These are phyloP conservation scores for Platichthys flesus DNA, from an alignment of 2,113 vertebrate species.

Conservation along the genomic window DNA sequence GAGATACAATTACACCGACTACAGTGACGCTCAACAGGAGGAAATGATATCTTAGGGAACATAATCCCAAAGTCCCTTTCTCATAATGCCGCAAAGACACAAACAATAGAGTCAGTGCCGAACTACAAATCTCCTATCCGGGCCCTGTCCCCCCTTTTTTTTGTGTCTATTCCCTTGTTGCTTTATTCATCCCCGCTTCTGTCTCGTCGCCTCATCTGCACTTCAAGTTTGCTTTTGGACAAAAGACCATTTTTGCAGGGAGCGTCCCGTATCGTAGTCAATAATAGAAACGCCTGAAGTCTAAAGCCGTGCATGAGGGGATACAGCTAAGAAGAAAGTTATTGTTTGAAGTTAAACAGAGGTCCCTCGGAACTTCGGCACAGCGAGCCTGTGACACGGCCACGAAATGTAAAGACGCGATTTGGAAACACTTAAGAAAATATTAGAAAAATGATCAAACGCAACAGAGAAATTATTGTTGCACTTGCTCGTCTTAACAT, in stretches of 20 bases:
- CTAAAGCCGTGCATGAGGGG: background rate
- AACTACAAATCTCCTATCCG: constrained; percentile 29
- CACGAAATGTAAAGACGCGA: background rate
- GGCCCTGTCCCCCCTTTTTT: background rate
- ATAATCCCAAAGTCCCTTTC: constrained; percentile 44
- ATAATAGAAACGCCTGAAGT: constrained; percentile 22
- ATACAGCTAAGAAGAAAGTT: background rate
- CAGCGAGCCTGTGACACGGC: background rate
- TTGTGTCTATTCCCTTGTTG: background rate
- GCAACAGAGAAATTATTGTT: background rate
- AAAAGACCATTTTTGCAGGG: constrained; percentile 31
- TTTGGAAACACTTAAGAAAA: background rate
- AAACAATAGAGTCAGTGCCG: constrained; percentile 24
- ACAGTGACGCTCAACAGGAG: constrained; percentile 10
- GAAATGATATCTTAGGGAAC: constrained; percentile 28
- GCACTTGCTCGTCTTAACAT: background rate
- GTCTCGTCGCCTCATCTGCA: constrained; percentile 17
- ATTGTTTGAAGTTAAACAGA: background rate
- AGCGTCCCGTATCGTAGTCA: constrained; percentile 32
- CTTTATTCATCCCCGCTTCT: constrained; percentile 12
- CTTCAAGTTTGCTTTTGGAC: constrained; percentile 41
- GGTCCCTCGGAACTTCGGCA: background rate
- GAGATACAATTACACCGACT: constrained; percentile 33
- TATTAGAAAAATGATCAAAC: background rate
- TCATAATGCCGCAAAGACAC: constrained; percentile 19